phyloP scores from a whole-genome alignment of 2,113 vertebrate genomes.

The Clinocottus analis region DNA sequence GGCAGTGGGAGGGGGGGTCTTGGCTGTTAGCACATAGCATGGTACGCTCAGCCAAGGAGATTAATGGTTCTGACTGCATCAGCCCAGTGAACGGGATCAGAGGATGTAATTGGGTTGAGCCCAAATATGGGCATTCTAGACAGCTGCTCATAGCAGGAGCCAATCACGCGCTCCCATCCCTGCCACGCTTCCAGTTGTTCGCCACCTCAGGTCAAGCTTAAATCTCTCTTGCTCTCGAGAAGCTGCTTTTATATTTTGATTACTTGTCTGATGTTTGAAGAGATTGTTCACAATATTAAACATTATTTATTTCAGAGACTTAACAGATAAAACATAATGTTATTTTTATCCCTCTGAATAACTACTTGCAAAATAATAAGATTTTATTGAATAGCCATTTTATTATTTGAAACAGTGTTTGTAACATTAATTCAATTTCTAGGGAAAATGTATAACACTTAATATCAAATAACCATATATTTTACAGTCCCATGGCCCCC shows the following conservation, averaged over 20 bases:
- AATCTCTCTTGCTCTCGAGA: slow-evolving; percentile 42
- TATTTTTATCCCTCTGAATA: not conserved
- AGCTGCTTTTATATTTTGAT: slow-evolving; percentile 36
- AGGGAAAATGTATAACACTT: not conserved
- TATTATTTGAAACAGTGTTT: not conserved
- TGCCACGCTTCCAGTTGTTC: slow-evolving; percentile 79
- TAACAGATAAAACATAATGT: not conserved
- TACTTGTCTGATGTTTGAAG: slow-evolving; percentile 33
- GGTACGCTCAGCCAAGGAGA: slow-evolving; percentile 83
- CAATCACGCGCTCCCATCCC: slow-evolving; percentile 79
- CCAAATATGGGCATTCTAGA: slow-evolving; percentile 82
- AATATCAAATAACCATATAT: not conserved
- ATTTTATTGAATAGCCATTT: not conserved
- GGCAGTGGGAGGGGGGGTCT: slow-evolving; percentile 57
- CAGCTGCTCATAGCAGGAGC: slow-evolving; percentile 86
- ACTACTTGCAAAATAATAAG: not conserved
- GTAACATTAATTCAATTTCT: not conserved
- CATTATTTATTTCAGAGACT: slow-evolving; percentile 24
- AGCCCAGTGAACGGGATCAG: slow-evolving; percentile 80
- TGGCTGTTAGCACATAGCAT: slow-evolving; percentile 81
- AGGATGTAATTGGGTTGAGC: slow-evolving; percentile 84
- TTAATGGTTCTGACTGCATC: slow-evolving; percentile 86
- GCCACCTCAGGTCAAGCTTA: slow-evolving; percentile 63
- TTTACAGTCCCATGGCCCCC: not conserved
- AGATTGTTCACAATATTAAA: slow-evolving; percentile 36